phyloP scores from a whole-genome alignment of 2,797 vertebrate species.

The Odontamblyopus rebecca region DNA sequence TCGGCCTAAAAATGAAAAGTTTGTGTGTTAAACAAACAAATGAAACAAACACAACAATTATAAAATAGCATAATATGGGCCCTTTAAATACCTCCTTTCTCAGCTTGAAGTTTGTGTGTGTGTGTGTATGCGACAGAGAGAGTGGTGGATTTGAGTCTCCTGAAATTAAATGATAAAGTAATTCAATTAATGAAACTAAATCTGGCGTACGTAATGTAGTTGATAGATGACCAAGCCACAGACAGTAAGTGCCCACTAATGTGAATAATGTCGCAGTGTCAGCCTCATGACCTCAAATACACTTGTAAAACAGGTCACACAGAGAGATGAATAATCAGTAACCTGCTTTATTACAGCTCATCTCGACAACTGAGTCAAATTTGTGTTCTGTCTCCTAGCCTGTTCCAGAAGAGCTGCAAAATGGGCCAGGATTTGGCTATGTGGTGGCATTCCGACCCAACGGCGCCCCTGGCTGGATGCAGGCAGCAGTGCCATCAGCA shows the following conservation, averaged over 20 bases:
- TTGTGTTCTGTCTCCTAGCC: constrained; percentile 73
- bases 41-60: no score
- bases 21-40: no score
- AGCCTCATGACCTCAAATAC: neutral
- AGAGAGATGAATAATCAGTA: neutral
- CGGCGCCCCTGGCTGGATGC: constrained; percentile 92
- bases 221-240: constrained; percentile 2
- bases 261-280: constrained; percentile 1
- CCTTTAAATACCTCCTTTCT: neutral
- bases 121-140: neutral
- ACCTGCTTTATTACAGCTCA: neutral
- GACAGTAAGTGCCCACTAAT: constrained; percentile 5
- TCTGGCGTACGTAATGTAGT: neutral
- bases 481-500: constrained; percentile 90
- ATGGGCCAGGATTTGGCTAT: constrained; percentile 92
- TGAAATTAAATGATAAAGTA: neutral
- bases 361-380: neutral
- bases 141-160: neutral
- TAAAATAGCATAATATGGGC: no score
- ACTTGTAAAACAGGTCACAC: neutral
- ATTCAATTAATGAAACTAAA: neutral
- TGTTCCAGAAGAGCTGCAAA: constrained; percentile 95
- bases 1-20: no score
- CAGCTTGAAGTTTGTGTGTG: neutral
- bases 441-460: constrained; percentile 93